Base-by-base conservation (phyloP, 1,140 invertebrate species). In the Pseudomyrmex concolor region DNA sequence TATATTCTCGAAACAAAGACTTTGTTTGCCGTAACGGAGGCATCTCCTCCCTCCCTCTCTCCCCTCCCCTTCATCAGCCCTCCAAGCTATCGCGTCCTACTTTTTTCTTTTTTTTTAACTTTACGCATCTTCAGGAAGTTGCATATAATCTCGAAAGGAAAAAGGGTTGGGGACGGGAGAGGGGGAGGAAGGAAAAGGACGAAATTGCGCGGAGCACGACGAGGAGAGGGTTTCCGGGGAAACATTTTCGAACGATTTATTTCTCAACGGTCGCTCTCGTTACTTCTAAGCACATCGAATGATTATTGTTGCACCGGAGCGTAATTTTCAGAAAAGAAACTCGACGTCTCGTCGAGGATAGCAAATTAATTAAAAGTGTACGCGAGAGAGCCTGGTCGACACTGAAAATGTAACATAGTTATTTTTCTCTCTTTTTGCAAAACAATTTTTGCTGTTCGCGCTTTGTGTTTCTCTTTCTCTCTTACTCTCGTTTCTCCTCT, bases 1-100 rank as follows among this genome's bases (percentile, higher is more conserved):
- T 87, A 84, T 87, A 87, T 87, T 87, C 84, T 55, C 85, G 84
- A 85, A 90, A 91, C 89, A 90, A 91, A 91, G 88, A 89, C 86
- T 81, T 86, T 80, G 84, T 73, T 87, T 67, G 83, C 82, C 82
- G 55, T 87, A 48, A 82, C 70, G 34, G 71, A 73, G 73, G 60
- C 22, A 74, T 48, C 82, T 34, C 0, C 5, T 25, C 3, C 25
- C 25, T 25, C 34, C 5, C 5, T 7, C 34, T 7, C 0, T 7
- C 34, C 5, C 5, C 5, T 34, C 0, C 34, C 34, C 34, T 7
- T 4, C 2, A n/a, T n/a, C n/a, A n/a, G n/a, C n/a, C 25, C 4
- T 34, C 82, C 8, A 34, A 60, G 63, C 84, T 70, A 86, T 84
- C 74, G 85, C 59, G 25, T 25, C 17, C 50, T 55, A 60, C 19